phyloP scores from a whole-genome alignment of 1,140 invertebrate genomes.

The Drosophila parvula region DNA sequence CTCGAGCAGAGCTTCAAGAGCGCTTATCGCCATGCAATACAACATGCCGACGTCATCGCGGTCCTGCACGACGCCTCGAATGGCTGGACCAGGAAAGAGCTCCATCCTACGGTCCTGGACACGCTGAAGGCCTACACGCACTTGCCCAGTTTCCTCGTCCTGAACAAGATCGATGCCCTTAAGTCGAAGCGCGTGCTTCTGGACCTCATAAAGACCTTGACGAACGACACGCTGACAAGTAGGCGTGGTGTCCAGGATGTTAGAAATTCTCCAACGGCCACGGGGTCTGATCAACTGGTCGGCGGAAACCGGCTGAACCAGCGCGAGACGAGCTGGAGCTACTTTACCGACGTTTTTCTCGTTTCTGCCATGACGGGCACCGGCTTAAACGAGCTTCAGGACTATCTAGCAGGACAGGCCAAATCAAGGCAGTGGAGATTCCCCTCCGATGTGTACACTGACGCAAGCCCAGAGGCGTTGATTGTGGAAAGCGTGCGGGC shows the following conservation, averaged over 20 bases:
- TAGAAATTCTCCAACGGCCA: neutral
- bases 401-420: conserved; percentile 89
- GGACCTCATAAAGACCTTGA: conserved; percentile 88
- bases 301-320: conserved; percentile 40
- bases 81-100: conserved; percentile 86
- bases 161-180: conserved; percentile 95
- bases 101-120: conserved; percentile 89
- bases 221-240: conserved; percentile 86
- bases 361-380: conserved; percentile 92
- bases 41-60: conserved; percentile 92
- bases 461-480: conserved; percentile 88
- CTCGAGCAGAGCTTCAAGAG: conserved; percentile 88
- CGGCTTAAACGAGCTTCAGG: conserved; percentile 91
- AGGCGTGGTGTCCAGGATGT: conserved; percentile 56
- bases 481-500: conserved; percentile 90
- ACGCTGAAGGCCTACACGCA: conserved; percentile 87
- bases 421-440: conserved; percentile 88
- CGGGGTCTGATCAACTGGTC: neutral
- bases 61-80: conserved; percentile 94
- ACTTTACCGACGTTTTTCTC: conserved; percentile 94
- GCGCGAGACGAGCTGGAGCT: conserved; percentile 87
- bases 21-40: conserved; percentile 88
- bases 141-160: conserved; percentile 90
- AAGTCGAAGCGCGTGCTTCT: conserved; percentile 91
- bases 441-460: conserved; percentile 87